phyloP scores from a whole-genome alignment of 1,140 invertebrate genomes.

The Spodoptera frugiperda region DNA sequence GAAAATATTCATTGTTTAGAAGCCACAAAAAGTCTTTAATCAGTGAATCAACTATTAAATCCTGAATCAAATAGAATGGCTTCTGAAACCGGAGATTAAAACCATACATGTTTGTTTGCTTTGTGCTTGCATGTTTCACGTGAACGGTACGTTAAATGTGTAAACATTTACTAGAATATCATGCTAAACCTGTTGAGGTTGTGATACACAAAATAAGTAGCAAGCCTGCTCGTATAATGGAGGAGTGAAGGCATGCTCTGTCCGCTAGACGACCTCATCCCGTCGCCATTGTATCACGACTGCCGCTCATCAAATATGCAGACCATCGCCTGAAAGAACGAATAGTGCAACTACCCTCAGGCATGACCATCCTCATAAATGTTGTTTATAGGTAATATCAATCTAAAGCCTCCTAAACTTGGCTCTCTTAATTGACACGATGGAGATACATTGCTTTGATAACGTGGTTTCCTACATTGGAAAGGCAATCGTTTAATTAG shows the following conservation, averaged over 20 bases:
- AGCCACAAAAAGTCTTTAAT: too few species aligned
- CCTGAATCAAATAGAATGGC: too few species aligned
- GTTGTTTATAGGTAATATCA: conserved; percentile 3
- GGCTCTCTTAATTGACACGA: conserved; percentile 9
- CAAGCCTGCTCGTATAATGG: conserved; percentile 47
- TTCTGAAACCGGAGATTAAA: too few species aligned
- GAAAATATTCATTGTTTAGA: too few species aligned
- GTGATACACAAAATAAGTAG: conserved; percentile 47
- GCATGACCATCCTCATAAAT: conserved; percentile 10
- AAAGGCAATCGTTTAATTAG: too few species aligned
- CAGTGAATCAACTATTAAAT: too few species aligned
- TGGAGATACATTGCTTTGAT: not conserved
- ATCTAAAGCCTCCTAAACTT: not conserved
- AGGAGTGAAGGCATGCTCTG: conserved; percentile 63
- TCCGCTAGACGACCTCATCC: conserved; percentile 78
- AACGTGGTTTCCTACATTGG: too few species aligned
- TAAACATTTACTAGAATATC: conserved; percentile 2
- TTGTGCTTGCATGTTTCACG: too few species aligned
- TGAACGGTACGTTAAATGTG: not conserved
- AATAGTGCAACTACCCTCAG: conserved; percentile 12
- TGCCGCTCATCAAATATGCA: conserved; percentile 83
- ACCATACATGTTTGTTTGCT: too few species aligned
- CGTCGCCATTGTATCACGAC: conserved; percentile 78
- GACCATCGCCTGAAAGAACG: conserved; percentile 75
- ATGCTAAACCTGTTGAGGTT: conserved; percentile 30